These are phyloP conservation scores for Drosophila bifasciata DNA, from an alignment of 1,140 invertebrate species.

Conservation along the genomic window DNA sequence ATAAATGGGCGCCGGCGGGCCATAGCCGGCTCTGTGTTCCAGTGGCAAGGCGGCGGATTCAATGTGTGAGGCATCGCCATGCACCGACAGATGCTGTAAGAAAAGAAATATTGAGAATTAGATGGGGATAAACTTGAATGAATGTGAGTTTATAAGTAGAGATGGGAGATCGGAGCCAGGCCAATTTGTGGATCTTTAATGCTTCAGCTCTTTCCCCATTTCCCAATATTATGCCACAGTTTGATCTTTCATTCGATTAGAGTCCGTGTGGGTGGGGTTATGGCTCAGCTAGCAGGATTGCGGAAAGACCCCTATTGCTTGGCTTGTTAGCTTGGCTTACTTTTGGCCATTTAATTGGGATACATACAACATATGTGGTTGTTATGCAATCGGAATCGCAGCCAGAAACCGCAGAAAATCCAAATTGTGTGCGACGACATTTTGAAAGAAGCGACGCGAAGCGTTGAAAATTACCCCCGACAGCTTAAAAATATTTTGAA, in stretches of 20 bases:
- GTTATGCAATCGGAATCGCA: slow-evolving; percentile 51
- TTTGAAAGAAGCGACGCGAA: slow-evolving; percentile 60
- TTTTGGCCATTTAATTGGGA: slow-evolving; percentile 58
- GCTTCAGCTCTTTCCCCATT: not conserved
- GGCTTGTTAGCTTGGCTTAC: slow-evolving; percentile 24
- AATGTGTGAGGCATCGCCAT: slow-evolving; percentile 89
- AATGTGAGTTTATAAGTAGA: no score
- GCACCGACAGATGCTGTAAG: slow-evolving; percentile 87
- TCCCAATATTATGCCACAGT: slow-evolving; percentile 1
- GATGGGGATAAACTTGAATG: not conserved
- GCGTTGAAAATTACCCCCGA: slow-evolving; percentile 72
- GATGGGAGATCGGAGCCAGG: no score
- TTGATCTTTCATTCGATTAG: slow-evolving; percentile 34
- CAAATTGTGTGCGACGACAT: slow-evolving; percentile 23
- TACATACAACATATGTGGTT: no score
- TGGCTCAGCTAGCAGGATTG: slow-evolving; percentile 49
- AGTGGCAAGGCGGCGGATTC: slow-evolving; percentile 91
- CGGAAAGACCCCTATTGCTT: slow-evolving; percentile 53
- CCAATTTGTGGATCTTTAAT: not conserved
- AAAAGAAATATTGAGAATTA: not conserved
- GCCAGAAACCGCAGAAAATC: slow-evolving; percentile 28
- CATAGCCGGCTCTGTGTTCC: slow-evolving; percentile 90
- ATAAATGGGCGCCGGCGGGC: slow-evolving; percentile 87
- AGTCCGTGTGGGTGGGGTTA: slow-evolving; percentile 11
- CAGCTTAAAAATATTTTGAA: slow-evolving; percentile 64